Evolutionary conservation across 1,140 invertebrate species (phyloP).

Genomic region (Notospermus geniculatus): DNA sequence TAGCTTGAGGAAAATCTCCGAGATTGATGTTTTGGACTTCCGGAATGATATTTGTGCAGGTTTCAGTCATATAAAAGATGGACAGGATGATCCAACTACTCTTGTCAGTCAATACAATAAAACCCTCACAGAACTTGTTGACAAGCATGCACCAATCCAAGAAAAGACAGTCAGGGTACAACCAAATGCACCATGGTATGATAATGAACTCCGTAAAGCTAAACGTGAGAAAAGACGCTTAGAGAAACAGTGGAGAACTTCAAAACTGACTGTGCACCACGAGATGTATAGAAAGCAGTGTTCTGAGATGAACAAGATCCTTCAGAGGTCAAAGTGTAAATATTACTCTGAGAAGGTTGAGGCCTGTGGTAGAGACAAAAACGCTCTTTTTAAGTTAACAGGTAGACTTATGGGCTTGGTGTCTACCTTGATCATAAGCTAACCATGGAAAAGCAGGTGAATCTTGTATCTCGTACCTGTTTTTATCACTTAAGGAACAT

Average conservation of each 20-base stretch:
- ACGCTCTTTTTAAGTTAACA: conserved; percentile 1
- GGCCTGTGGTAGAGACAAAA: neutral
- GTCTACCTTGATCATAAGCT: too few species aligned
- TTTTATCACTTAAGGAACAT: too few species aligned
- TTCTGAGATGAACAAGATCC: neutral
- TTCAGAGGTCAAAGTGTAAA: neutral
- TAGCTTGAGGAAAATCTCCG: too few species aligned
- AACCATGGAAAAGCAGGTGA: too few species aligned
- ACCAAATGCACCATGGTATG: neutral
- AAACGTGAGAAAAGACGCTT: neutral
- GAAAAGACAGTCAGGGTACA: neutral
- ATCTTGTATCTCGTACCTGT: too few species aligned
- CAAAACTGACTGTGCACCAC: neutral
- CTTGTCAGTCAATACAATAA: too few species aligned
- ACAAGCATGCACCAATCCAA: neutral
- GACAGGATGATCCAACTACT: too few species aligned
- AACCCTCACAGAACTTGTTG: too few species aligned
- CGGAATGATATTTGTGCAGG: too few species aligned
- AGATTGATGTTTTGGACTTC: too few species aligned
- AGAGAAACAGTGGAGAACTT: neutral
- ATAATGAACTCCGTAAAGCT: neutral
- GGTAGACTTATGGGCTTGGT: neutral
- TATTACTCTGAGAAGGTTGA: neutral
- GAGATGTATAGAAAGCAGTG: neutral
- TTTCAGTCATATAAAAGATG: too few species aligned